Evolutionary conservation across 2,888 invertebrate genomes (phyloP), one percentile per base, ranked within the genome.

Genomic region (Elegia similella): DNA sequence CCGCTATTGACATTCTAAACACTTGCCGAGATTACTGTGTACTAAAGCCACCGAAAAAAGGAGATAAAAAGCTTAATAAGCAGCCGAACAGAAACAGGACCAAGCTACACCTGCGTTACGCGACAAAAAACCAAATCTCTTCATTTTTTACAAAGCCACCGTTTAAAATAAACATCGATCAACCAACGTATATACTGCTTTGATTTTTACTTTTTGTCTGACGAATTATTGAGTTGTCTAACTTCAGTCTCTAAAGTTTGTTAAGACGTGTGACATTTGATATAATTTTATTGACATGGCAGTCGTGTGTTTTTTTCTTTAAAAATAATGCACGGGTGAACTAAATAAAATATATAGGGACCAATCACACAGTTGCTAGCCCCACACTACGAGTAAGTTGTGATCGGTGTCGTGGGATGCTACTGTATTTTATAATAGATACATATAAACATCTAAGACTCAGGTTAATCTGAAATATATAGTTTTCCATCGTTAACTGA

Each of bases 91-190:
- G 66, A 71, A 76, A 71, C 70, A 76, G 73, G 75, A 78, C 64
- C 68, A 62, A 65, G 53, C 66, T 72, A 80, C 86, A 88, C 86
- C 86, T 85, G 85, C 81, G 82, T 84, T 87, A 86, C 86, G 82
- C 86, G 73, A 79, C 76, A 76, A 79, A 79, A 82, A 80, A 80
- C 64, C 69, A 73, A 74, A 76, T 68, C 71, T 65, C 68, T 64
- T 61, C 59, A 66, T 59, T 68, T 74, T 73, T 76, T 76, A 64
- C 56, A 57, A 62, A 60, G 59, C 65, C 58, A 62, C 60, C 61
- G 67, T 61, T 72, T 72, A 78, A 75, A 74, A 73, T 71, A 70
- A 73, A 72, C 71, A 73, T 63, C 64, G 62, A 67, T 70, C 70
- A 67, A 68, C 60, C 64, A 63, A 64, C 61, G 68, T 63, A 63